phyloP scores from a whole-genome alignment of 2,113 vertebrate species.

The Oncorhynchus kisutch region DNA sequence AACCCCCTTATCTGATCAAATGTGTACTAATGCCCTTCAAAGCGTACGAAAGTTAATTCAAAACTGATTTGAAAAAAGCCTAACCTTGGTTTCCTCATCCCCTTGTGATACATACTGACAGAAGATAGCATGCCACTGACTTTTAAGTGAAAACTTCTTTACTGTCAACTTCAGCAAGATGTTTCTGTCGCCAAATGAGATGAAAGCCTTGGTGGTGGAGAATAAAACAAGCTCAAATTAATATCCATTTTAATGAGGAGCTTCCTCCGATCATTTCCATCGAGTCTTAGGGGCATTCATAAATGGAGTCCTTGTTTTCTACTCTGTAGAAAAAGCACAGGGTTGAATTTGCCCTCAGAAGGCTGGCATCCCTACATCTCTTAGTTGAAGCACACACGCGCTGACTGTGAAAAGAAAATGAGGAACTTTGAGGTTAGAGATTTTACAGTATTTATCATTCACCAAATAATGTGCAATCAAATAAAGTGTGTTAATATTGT shows the following conservation, averaged over 20 bases:
- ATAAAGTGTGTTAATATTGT: background rate
- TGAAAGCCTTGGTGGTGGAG: conserved; percentile 26
- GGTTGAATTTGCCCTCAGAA: background rate
- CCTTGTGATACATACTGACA: conserved; percentile 27
- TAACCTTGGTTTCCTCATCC: conserved; percentile 3
- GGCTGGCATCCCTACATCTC: background rate
- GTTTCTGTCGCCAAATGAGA: conserved; percentile 36
- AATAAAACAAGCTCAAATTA: conserved; percentile 52
- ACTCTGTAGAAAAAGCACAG: conserved; percentile 6
- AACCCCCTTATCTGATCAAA: conserved; percentile 6
- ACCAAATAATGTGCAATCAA: background rate
- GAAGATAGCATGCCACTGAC: conserved; percentile 24
- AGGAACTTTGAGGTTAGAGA: background rate
- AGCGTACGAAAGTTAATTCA: conserved; percentile 42
- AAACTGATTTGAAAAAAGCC: conserved; percentile 34
- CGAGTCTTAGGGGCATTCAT: conserved; percentile 18
- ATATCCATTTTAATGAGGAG: conserved; percentile 33
- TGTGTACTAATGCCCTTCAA: conserved; percentile 19
- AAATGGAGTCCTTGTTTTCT: conserved; percentile 21
- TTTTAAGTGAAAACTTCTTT: conserved; percentile 40
- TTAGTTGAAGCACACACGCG: background rate
- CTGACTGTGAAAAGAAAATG: background rate
- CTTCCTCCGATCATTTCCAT: conserved; percentile 36
- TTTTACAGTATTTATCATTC: background rate
- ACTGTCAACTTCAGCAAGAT: conserved; percentile 41